phyloP scores from a whole-genome alignment of 2,888 invertebrate genomes.

The Cremastobaeus sp. region DNA sequence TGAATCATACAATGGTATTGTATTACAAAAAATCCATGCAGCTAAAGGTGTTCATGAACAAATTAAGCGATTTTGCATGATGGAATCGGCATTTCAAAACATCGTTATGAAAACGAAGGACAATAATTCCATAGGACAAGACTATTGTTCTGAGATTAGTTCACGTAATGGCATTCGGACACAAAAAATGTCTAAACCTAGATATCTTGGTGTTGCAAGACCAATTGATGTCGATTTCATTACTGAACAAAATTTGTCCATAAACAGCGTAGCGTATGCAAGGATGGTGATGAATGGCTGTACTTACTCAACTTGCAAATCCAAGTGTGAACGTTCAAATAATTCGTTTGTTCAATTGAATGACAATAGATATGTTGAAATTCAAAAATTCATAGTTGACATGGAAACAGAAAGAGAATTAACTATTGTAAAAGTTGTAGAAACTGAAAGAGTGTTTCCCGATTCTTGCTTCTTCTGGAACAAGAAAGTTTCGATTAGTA shows the following conservation, averaged over 20 bases:
- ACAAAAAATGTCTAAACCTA: neutral
- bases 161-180: neutral
- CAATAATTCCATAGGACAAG: neutral
- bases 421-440: neutral
- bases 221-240: neutral
- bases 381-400: neutral
- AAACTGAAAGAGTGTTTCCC: neutral
- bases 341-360: neutral
- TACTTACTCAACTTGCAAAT: neutral
- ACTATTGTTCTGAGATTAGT: neutral
- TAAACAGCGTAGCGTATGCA: neutral
- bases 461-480: neutral
- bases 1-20: neutral
- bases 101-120: neutral
- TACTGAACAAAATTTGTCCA: neutral
- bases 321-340: neutral
- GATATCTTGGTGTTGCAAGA: neutral
- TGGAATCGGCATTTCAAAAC: neutral
- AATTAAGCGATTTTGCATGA: neutral
- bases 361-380: neutral
- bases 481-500: neutral
- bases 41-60: neutral
- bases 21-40: neutral
- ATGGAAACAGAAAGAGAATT: neutral
- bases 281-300: neutral